A percentile compares a stretch with the other conserved stretches of the same genome.
These are phyloP conservation scores for Oreochromis mossambicus DNA, from an alignment of 2,797 vertebrate genomes.

Conservation along the genomic window DNA sequence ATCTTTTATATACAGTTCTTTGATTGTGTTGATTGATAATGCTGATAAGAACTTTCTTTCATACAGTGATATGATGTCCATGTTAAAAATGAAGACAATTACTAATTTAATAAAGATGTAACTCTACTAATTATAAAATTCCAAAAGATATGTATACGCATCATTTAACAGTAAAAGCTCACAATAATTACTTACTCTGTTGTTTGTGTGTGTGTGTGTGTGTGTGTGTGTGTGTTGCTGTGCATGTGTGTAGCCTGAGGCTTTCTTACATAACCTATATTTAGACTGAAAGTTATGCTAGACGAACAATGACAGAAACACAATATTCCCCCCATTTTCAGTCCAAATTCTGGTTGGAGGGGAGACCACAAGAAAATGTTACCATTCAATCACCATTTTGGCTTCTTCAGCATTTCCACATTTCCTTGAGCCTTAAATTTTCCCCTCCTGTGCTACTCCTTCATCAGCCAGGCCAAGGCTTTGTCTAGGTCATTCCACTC, in stretches of 20 bases:
- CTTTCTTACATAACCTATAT: slow-evolving; percentile 53
- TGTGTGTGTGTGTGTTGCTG: not conserved
- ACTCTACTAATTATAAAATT: not conserved
- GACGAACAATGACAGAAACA: slow-evolving; percentile 57
- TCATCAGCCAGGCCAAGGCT: slow-evolving; percentile 23
- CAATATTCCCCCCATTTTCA: slow-evolving; percentile 40
- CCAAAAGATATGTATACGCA: not conserved
- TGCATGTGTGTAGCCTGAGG: not conserved
- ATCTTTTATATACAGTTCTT: not conserved
- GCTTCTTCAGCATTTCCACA: slow-evolving; percentile 37
- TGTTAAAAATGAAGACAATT: not conserved
- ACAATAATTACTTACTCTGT: not conserved
- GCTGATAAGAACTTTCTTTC: not conserved
- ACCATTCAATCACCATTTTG: slow-evolving; percentile 51
- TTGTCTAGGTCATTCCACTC: slow-evolving; percentile 44
- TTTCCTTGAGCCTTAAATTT: slow-evolving; percentile 48
- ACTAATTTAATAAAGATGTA: not conserved
- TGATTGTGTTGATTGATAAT: not conserved
- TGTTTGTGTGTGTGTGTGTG: not conserved
- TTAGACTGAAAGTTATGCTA: slow-evolving; percentile 50
- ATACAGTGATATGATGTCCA: not conserved
- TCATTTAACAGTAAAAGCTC: not conserved
- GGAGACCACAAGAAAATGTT: slow-evolving; percentile 57
- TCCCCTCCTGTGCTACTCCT: slow-evolving; percentile 32
- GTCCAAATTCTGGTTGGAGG: slow-evolving; percentile 41